Conservation (phyloP, 2,888 invertebrate genomes). For the Dusona sp. region DNA sequence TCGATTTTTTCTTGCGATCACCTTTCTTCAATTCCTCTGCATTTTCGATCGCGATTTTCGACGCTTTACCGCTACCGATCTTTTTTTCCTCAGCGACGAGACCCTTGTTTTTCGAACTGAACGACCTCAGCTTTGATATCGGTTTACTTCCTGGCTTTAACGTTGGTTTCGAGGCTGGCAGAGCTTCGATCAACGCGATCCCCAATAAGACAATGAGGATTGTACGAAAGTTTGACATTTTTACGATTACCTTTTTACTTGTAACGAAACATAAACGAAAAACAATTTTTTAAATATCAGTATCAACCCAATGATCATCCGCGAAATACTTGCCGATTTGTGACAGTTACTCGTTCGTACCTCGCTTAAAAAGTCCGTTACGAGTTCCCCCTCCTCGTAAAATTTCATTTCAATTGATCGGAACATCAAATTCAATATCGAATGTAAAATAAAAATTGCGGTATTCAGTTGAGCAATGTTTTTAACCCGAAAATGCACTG, state of each 20-base stretch:
- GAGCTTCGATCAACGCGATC: conserved; percentile 60
- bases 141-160: background rate
- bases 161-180: conserved; percentile 56
- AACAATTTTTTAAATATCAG: background rate
- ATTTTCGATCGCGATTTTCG: conserved; percentile 57
- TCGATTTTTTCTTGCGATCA: conserved; percentile 83
- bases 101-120: conserved; percentile 17
- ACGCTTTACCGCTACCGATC: background rate
- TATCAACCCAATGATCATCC: background rate
- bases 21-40: conserved; percentile 64
- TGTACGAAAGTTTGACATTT: conserved; percentile 37
- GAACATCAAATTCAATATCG: background rate
- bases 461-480: conserved; percentile 14
- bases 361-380: conserved; percentile 21
- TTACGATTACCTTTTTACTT: background rate
- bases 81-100: conserved; percentile 36
- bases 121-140: background rate
- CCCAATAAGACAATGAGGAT: conserved; percentile 46
- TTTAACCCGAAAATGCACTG: conserved; percentile 53
- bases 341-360: background rate
- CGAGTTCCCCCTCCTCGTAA: background rate
- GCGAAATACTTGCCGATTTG: conserved; percentile 15
- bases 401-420: background rate
- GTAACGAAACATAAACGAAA: background rate
- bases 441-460: background rate